Evolutionary conservation across 2,888 invertebrate genomes (phyloP).

Genomic region (Pherbina coryleti): DNA sequence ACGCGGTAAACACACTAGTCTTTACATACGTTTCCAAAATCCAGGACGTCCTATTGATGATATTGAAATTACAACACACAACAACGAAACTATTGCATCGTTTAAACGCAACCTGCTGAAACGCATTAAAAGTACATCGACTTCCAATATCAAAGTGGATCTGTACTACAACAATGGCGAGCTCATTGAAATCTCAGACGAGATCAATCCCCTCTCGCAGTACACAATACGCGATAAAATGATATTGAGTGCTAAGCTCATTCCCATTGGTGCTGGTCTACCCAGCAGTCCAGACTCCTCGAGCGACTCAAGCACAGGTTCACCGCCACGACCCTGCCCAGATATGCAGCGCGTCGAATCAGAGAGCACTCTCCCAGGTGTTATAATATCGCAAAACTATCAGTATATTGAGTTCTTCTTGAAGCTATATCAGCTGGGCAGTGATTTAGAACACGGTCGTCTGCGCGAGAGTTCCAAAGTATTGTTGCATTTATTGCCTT

Average conservation of each 20-base stretch:
- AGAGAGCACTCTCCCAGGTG: conserved; percentile 91
- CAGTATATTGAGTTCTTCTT: conserved; percentile 85
- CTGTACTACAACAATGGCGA: conserved; percentile 88
- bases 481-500: conserved; percentile 65
- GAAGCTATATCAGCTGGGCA: conserved; percentile 90
- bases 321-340: conserved; percentile 85
- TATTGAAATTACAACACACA: conserved; percentile 91
- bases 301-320: conserved; percentile 94
- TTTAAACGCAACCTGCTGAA: conserved; percentile 82
- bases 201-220: conserved; percentile 50
- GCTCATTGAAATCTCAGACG: conserved; percentile 65
- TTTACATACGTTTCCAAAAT: conserved; percentile 89
- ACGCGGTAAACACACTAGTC: conserved; percentile 88
- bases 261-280: conserved; percentile 78
- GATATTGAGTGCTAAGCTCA: conserved; percentile 84
- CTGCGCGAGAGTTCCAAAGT: conserved; percentile 79
- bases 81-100: conserved; percentile 92
- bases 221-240: conserved; percentile 78
- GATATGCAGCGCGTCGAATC: conserved; percentile 85
- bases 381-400: conserved; percentile 87
- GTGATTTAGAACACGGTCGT: conserved; percentile 82
- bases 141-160: conserved; percentile 87
- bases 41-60: conserved; percentile 91
- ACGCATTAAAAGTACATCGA: conserved; percentile 71
- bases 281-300: conserved; percentile 91